These are phyloP conservation scores for Heliconius sara DNA, from an alignment of 2,888 invertebrate genomes.

Conservation along the genomic window DNA sequence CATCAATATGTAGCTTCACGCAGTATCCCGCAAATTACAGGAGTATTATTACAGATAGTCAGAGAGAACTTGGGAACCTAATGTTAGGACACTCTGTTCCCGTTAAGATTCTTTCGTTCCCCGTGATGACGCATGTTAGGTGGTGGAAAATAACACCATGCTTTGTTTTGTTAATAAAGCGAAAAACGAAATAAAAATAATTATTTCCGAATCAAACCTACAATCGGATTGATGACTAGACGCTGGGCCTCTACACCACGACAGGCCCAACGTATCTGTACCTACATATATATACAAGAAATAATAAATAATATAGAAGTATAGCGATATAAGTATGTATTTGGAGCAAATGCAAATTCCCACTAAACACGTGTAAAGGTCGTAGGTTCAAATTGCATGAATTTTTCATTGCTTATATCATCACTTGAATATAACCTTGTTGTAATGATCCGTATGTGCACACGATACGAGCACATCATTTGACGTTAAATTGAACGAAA, in stretches of 20 bases:
- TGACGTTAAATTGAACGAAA: slow-evolving; percentile 21
- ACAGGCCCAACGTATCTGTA: not conserved
- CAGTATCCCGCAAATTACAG: too few species aligned
- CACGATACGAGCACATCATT: slow-evolving; percentile 8
- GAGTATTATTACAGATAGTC: too few species aligned
- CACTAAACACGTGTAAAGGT: not conserved
- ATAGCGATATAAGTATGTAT: not conserved
- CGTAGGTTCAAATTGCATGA: slow-evolving; percentile 1
- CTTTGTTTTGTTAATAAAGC: too few species aligned
- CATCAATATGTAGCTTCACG: too few species aligned
- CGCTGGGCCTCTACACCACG: not conserved
- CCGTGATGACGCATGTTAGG: not conserved
- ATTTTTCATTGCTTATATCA: slow-evolving; percentile 11
- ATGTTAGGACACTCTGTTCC: not conserved
- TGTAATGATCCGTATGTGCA: not conserved
- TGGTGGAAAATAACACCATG: too few species aligned
- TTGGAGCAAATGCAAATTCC: slow-evolving; percentile 8
- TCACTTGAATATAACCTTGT: slow-evolving; percentile 3
- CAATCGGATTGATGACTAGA: not conserved
- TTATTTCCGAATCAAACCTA: not conserved
- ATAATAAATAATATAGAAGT: not conserved
- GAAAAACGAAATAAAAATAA: too few species aligned
- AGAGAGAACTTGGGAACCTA: not conserved
- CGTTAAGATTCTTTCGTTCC: not conserved
- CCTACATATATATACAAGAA: not conserved